Percentiles rank a stretch among this genome's conserved stretches.
Conservation (phyloP, 2,797 vertebrate species). For the Pangasius krempfi region DNA sequence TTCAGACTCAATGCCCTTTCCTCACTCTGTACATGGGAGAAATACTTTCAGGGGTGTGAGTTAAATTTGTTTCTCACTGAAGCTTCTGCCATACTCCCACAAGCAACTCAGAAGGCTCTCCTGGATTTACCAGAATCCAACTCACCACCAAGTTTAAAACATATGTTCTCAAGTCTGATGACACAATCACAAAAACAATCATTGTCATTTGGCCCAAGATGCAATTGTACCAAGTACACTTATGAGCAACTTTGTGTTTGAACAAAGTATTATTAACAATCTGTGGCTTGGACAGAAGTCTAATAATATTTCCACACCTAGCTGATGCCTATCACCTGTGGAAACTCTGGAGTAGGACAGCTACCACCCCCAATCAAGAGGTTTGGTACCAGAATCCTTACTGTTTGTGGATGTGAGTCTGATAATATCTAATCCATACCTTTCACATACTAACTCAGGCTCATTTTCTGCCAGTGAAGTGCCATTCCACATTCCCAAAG, state of each 20-base stretch:
- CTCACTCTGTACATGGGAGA: not conserved
- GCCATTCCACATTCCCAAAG: not conserved
- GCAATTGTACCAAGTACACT: not conserved
- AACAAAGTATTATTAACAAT: not conserved
- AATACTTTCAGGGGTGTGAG: not conserved
- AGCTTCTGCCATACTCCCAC: not conserved
- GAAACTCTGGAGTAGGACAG: not conserved
- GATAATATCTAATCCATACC: not conserved
- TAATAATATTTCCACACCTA: not conserved
- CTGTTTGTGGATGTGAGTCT: not conserved
- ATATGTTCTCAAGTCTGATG: no score
- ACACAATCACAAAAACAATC: no score
- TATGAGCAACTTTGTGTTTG: not conserved
- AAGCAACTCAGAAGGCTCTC: not conserved
- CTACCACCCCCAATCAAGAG: no score
- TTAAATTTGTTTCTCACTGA: not conserved
- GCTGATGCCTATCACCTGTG: not conserved
- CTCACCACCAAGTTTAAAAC: no score
- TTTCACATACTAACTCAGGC: not conserved
- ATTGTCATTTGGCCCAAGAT: not conserved
- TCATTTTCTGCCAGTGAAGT: not conserved
- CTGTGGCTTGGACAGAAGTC: not conserved
- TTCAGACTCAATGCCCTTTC: not conserved
- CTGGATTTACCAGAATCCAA: not conserved
- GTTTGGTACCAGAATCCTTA: not conserved